Evolutionary conservation across 2,797 vertebrate genomes (phyloP), one percentile per base, ranked within the genome.

Genomic region (Acrossocheilus wenchowensis): DNA sequence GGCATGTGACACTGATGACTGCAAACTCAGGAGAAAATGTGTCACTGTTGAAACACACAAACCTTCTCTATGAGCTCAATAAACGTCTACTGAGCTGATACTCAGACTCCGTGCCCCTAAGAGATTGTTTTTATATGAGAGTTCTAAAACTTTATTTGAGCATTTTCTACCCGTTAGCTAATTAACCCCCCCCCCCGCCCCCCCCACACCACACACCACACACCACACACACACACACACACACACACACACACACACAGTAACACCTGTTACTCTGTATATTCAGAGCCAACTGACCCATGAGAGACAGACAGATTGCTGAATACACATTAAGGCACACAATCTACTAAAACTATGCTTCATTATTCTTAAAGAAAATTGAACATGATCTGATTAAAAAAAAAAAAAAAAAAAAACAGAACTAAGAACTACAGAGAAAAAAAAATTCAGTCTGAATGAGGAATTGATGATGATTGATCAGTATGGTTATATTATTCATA

Each of bases 251-350:
- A 64, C 45, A 50, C 41, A 52, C 66, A 26, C 34, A 72, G 14
- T 34, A 75, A 75, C 72, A 66, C 19, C 72, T 66, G 82, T 72
- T 73, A 43, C 23, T 73, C 23, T 62, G 5, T 48, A 68, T 8
- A 73, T 83, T 57, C 36, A 83, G n/a, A 60, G 6, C 17, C 36
- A 82, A n/a, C 34, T 39, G 64, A 72, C 15, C n/a, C 69, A 30
- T 85, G 64, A 86, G 80, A 78, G 88, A 89, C 6, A 41, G 85
- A 87, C 89, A 93, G 90, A 93, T 91, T 94, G 93, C 88, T 82
- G 83, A 79, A 60, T 60, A n/a, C 57, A 60, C 23, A 79, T 82
- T 84, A 86, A 83, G 89, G 82, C 91, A 88, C 89, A 57, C 54
- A 36, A 19, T 72, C 41, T 48, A 14, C 19, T 36, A 4, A 50